Evolutionary conservation across 1,140 invertebrate genomes (phyloP).

Genomic region (Heliothis virescens): DNA sequence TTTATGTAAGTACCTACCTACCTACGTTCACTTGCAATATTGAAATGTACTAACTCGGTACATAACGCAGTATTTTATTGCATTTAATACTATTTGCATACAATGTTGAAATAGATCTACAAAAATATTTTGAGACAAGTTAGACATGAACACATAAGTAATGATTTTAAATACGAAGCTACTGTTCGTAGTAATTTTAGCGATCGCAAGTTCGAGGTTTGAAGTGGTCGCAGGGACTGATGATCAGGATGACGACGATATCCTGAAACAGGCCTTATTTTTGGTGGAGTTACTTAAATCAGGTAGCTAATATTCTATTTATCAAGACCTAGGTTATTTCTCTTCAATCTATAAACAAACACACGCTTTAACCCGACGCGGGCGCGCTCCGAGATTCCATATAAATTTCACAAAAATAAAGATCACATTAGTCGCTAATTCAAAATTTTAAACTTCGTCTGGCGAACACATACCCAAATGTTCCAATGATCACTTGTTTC

Average conservation of each 20-base stretch:
- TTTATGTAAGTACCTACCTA: neutral
- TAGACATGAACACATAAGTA: neutral
- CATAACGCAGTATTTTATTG: slow-evolving; percentile 14
- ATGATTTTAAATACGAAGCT: neutral
- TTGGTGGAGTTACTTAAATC: slow-evolving; percentile 49
- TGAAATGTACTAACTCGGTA: neutral
- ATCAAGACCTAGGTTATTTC: too few species aligned
- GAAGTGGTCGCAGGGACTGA: neutral
- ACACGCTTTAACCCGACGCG: too few species aligned
- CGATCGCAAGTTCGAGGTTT: neutral
- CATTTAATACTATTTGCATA: neutral
- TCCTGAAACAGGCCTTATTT: slow-evolving; percentile 40
- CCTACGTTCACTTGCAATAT: slow-evolving; percentile 8
- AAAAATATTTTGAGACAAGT: neutral
- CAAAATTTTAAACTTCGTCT: too few species aligned
- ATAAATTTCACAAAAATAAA: neutral
- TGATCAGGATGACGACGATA: slow-evolving; percentile 35
- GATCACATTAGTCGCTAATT: too few species aligned
- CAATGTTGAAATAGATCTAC: neutral
- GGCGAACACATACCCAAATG: too few species aligned
- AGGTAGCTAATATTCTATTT: slow-evolving; percentile 9
- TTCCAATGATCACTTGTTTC: too few species aligned
- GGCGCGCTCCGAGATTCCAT: neutral
- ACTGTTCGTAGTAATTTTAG: neutral
- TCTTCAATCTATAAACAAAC: too few species aligned